Percentiles rank a stretch among this genome's conserved stretches.
These are phyloP conservation scores for Capreolus pygargus DNA, from an alignment of 2,113 vertebrate species.

Conservation along the genomic window DNA sequence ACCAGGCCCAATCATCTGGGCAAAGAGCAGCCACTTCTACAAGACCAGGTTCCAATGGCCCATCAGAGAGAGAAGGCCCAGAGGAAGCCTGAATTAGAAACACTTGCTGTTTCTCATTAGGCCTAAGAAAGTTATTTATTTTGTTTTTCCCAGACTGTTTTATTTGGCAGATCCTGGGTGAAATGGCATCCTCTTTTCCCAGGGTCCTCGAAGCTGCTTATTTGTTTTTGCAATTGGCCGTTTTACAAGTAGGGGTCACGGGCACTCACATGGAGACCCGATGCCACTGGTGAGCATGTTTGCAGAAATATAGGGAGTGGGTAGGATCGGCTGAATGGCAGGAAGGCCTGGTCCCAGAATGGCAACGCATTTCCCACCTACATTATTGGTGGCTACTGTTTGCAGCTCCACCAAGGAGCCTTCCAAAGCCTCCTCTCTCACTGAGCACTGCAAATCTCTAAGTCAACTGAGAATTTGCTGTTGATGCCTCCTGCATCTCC, in stretches of 20 bases:
- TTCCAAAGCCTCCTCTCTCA: not conserved
- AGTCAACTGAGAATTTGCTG: not conserved
- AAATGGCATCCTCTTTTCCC: conserved; percentile 45
- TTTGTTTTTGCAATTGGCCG: conserved; percentile 59
- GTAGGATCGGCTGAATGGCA: not conserved
- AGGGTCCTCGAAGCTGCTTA: conserved; percentile 7
- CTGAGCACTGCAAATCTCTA: not conserved
- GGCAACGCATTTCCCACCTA: not conserved
- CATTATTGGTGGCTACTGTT: not conserved
- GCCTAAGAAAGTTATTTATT: conserved; percentile 51
- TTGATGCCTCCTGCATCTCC: not conserved
- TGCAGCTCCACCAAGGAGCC: not conserved
- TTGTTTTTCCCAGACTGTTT: conserved; percentile 44
- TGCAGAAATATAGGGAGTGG: not conserved
- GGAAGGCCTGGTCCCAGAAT: not conserved
- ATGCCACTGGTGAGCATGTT: not conserved
- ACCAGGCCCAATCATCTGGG: not conserved
- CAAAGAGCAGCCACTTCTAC: not conserved
- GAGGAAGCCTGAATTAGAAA: conserved; percentile 37
- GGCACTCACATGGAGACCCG: not conserved
- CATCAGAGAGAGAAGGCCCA: not conserved
- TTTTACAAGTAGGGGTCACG: conserved; percentile 49
- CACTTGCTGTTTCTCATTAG: conserved; percentile 28
- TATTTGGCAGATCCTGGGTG: conserved; percentile 46
- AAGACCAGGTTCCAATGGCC: not conserved